Conservation (phyloP, 2,113 vertebrate genomes). For the Nansenia antarctica region DNA sequence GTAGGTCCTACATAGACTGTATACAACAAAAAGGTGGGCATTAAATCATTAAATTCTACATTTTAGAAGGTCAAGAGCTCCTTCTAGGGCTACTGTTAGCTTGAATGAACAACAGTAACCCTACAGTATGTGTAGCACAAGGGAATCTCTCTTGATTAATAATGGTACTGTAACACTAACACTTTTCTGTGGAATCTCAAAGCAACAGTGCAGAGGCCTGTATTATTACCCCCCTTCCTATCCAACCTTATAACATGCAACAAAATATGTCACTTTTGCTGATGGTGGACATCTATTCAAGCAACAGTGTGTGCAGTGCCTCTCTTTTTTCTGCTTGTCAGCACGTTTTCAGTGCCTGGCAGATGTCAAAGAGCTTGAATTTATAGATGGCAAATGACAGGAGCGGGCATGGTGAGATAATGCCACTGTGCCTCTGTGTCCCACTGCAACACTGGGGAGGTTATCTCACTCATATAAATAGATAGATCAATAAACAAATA, state of each 20-base stretch:
- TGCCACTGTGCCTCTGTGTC: not conserved
- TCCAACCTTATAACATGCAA: not conserved
- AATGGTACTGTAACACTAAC: no score
- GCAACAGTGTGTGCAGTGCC: not conserved
- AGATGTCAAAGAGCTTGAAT: constrained; percentile 1
- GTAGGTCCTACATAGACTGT: no score
- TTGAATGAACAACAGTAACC: not conserved
- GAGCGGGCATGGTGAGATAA: not conserved
- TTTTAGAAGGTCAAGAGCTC: not conserved
- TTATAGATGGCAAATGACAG: constrained; percentile 2
- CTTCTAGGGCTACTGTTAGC: not conserved
- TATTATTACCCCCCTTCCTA: not conserved
- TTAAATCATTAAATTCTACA: no score
- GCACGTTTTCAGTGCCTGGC: not conserved
- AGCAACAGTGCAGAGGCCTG: not conserved
- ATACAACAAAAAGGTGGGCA: no score
- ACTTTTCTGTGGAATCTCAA: not conserved
- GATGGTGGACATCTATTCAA: not conserved
- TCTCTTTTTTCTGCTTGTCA: not conserved
- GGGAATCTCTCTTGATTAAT: not conserved
- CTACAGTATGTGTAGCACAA: not conserved
- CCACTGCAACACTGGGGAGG: not conserved
- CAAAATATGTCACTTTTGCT: constrained; percentile 8
- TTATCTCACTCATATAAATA: not conserved
- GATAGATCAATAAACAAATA: not conserved